Base-by-base conservation (phyloP, 2,888 invertebrate genomes). In the Allophyes oxyacanthae region DNA sequence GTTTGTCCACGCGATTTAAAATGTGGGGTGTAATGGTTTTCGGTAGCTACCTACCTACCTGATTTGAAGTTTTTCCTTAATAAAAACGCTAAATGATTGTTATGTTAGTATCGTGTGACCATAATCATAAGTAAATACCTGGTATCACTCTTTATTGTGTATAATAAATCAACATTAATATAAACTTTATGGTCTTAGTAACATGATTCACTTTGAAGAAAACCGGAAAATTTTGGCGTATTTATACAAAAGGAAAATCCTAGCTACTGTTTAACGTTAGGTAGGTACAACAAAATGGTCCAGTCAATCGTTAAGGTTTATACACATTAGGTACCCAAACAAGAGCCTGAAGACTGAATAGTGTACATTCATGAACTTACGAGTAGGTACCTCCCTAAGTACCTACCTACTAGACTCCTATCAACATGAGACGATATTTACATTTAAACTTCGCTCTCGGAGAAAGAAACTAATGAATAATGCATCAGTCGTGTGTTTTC, bases 381-480 rank as follows among this genome's bases (percentile, higher is more conserved):
- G 44, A 64, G 45, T 14, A 46, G 20, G 20, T 20, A 20, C 4
- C 20, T 20, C 2, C 20, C 20, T 20, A 28, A 28, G 28, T 28
- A 28, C 28, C 7, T 25, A 25, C 25, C 25, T 25, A 25, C 37
- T n/a, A 51, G 8, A 49, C 49, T 64, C 49, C 64, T 66, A 55
- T 65, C 64, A 64, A 61, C 60, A 40, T 36, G 50, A 65, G 62
- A 57, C 51, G 51, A 36, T 66, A 66, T 66, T 66, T 66, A 67
- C 66, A 66, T 66, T 53, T 67, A 67, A 67, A 66, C 34, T 66
- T 62, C 48, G 51, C 49, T 48, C 57, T 61, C 49, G 49, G 49
- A 49, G 63, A 66, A 68, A 68, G 51, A 65, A 65, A 61, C 43
- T 43, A 52, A 66, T 65, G 65, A 66, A 65, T 65, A 62, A 65